These are phyloP conservation scores for Actinemys pallida DNA, from an alignment of 2,113 vertebrate species.

Conservation along the genomic window DNA sequence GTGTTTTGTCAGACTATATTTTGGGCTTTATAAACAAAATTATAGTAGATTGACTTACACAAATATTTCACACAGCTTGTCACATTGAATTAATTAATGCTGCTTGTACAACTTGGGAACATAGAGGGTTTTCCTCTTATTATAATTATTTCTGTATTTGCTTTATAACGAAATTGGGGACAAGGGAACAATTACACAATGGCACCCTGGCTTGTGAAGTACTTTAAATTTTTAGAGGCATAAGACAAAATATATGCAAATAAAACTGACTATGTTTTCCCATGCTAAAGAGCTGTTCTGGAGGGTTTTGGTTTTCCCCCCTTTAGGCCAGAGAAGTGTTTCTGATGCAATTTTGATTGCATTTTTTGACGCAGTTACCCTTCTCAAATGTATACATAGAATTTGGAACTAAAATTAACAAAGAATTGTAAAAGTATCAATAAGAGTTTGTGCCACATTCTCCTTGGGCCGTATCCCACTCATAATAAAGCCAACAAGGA, in stretches of 20 bases:
- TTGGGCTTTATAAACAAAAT: constrained; percentile 68
- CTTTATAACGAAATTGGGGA: constrained; percentile 10
- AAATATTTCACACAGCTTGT: constrained; percentile 73
- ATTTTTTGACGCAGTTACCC: not conserved
- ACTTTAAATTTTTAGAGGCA: not conserved
- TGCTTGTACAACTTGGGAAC: constrained; percentile 64
- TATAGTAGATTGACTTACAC: constrained; percentile 71
- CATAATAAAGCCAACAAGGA: not conserved
- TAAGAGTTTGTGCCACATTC: not conserved
- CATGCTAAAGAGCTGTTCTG: not conserved
- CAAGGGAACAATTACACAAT: not conserved
- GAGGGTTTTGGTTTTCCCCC: not conserved
- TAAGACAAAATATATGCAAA: not conserved
- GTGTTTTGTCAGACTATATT: constrained; percentile 75
- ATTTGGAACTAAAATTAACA: not conserved
- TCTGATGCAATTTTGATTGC: not conserved
- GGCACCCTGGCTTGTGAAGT: not conserved
- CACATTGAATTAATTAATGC: constrained; percentile 68
- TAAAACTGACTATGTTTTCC: not conserved
- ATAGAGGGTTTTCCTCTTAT: constrained; percentile 40
- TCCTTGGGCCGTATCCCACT: not conserved
- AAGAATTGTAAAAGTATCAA: not conserved
- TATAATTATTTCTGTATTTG: constrained; percentile 24
- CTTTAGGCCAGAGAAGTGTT: not conserved
- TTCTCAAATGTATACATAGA: not conserved